Conservation (phyloP, 64 coral and sea anemone genomes). For the Dendrophyllia cribrosa region DNA sequence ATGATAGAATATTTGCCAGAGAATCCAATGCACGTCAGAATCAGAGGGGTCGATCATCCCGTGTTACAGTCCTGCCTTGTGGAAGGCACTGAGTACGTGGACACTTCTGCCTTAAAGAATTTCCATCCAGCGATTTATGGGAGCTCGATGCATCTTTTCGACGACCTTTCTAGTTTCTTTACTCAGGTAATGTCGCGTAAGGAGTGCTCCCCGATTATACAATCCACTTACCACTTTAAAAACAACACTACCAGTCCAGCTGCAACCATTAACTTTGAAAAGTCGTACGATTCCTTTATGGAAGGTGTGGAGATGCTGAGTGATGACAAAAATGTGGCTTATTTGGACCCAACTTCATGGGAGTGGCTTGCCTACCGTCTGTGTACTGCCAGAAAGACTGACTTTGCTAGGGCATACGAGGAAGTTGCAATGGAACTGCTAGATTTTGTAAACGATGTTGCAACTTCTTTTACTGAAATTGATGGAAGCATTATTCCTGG, state of each 20-base stretch:
- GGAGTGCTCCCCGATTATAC: neutral
- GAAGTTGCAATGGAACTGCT: too few relatives aligned
- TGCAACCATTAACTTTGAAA: too few relatives aligned
- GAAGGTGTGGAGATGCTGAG: too few relatives aligned
- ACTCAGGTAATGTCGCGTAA: neutral
- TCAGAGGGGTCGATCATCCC: conserved; percentile 25
- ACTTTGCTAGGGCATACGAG: too few relatives aligned
- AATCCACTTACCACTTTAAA: neutral
- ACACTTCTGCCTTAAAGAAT: conserved; percentile 36
- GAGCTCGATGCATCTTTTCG: neutral
- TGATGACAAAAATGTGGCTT: too few relatives aligned
- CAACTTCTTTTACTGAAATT: too few relatives aligned
- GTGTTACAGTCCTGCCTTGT: conserved; percentile 53
- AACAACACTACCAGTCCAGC: neutral
- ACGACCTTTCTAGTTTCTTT: neutral
- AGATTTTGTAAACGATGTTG: too few relatives aligned
- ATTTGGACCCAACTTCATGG: too few relatives aligned
- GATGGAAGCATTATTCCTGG: too few relatives aligned
- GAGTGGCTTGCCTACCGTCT: too few relatives aligned
- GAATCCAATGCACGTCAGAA: conserved; percentile 38
- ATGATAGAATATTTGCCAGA: conserved; percentile 16
- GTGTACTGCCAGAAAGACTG: too few relatives aligned
- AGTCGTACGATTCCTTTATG: too few relatives aligned
- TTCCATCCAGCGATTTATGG: conserved; percentile 62
- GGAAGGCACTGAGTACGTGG: conserved; percentile 42